Evolutionary conservation across 2,113 vertebrate species (phyloP), one percentile per base, ranked within the genome.

Genomic region (Poicephalus gulielmi): DNA sequence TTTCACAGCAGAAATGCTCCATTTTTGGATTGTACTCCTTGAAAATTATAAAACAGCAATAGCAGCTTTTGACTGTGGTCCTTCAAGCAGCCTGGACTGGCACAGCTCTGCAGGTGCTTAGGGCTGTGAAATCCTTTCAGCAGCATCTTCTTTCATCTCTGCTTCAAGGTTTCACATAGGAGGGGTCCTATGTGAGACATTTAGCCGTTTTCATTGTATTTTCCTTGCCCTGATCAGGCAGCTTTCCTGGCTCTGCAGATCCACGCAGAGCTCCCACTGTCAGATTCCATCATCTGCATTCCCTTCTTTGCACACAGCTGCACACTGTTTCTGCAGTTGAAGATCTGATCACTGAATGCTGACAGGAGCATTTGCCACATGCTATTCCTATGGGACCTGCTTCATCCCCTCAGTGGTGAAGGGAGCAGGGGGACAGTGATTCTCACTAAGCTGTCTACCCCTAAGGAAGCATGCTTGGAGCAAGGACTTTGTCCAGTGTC

Each of bases 211-310:
- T 68, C 22, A 2, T 43, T 33, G 1, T 13, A 1, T 33, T 83
- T 83, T 30, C 62, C 12, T n/a, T 69, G 55, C 62, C 62, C 78
- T 87, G 37, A 62, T 47, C 60, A 18, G 62, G 60, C 20, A 43
- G 59, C 39, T 79, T 22, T 76, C 41, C 43, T 2, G 13, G 57
- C 69, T 68, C 46, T 37, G 64, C 76, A 20, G 46, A 70, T 62
- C 52, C 11, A 1, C 2, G 1, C 28, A 3, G 19, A 25, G 68
- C 49, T 37, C n/a, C 46, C 3, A 1, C 63, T 77, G 80, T 28
- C 64, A 9, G 13, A 59, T 23, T 35, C 37, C 11, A 0, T 8
- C 16, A 1, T 13, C 52, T 22, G 0, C 2, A 0, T 28, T 62
- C 9, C 41, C 60, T 53, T 35, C n/a, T 83, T 31, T 23, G 35